Evolutionary conservation across 2,113 vertebrate genomes (phyloP).

Genomic region (Miniopterus natalensis): DNA sequence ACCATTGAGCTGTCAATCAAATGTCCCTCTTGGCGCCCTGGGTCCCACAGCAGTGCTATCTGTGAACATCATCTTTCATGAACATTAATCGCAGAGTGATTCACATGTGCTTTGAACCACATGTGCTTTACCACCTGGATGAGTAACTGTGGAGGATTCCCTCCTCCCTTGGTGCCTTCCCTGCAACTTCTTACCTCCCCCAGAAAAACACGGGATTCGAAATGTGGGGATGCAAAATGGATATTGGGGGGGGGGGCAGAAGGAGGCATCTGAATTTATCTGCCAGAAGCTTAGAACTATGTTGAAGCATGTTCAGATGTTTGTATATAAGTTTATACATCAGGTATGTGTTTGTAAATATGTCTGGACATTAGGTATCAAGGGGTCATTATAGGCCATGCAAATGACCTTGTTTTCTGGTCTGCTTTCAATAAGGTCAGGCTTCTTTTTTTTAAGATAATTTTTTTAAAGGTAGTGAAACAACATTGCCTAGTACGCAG

Average conservation of each 20-base stretch:
- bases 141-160: not conserved
- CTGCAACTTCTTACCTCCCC: not conserved
- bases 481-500: not conserved
- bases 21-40: not conserved
- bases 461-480: constrained; percentile 64
- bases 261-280: not conserved
- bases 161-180: not conserved
- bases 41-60: not conserved
- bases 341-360: too few relatives aligned
- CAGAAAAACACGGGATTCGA: not conserved
- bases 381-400: not conserved
- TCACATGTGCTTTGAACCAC: not conserved
- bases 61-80: not conserved
- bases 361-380: too few relatives aligned
- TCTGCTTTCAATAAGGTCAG: constrained; percentile 25
- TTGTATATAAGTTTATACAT: not conserved
- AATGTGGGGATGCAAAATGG: not conserved
- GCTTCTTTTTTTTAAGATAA: not conserved
- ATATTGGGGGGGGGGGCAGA: not conserved
- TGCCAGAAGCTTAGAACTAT: not conserved
- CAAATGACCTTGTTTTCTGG: constrained; percentile 26
- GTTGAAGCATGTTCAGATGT: not conserved
- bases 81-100: not conserved
- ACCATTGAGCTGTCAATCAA: not conserved
- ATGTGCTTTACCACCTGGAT: not conserved